Base-by-base conservation (phyloP, 2,797 vertebrate genomes). In the Neomorphus geoffroyi region DNA sequence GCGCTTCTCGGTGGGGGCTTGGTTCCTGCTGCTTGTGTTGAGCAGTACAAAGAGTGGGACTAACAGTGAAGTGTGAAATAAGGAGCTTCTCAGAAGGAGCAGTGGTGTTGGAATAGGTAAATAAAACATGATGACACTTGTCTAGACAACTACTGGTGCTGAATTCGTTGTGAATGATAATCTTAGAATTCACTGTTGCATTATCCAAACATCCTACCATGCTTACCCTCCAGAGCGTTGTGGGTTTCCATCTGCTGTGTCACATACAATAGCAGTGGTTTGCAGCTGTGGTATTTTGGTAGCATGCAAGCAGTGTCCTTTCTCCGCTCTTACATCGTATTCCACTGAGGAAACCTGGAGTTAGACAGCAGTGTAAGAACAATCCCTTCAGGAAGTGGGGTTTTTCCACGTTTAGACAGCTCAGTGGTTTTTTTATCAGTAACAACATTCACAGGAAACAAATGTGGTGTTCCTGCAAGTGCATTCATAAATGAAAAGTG, bases 81-180 rank as follows among this genome's bases (percentile, higher is more conserved):
- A 93, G 61, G 16, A 93, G 45, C n/a, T 91, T 75, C 83, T 90
- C 62, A 64, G 35, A 85, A 93, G 50, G 33, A 90, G 48, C 43
- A 53, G 18, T 86, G 24, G 15, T 88, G 39, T 62, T 88, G 65
- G 39, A 53, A 72, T 72, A 89, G n/a, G 66, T 91, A 92, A 96
- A 95, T 90, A 92, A 96, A 96, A 93, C 81, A 88, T 88, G 61
- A 93, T 93, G 58, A 73, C 81, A 60, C 48, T 69, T 80, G 72
- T 93, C 87, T 72, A 80, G 75, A 88, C 65, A 94, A n/a, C 46
- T 37, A 67, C 51, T 48, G 43, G 74, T 64, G 60, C 80, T 81
- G 89, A 96, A 91, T 86, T 91, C 90, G 86, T 90, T 90, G 43
- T n/a, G 45, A 91, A 79, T n/a, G 27, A 57, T 58, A 86, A 50